These are phyloP conservation scores for Batillaria attramentaria DNA, from an alignment of 1,140 invertebrate genomes.

Conservation along the genomic window DNA sequence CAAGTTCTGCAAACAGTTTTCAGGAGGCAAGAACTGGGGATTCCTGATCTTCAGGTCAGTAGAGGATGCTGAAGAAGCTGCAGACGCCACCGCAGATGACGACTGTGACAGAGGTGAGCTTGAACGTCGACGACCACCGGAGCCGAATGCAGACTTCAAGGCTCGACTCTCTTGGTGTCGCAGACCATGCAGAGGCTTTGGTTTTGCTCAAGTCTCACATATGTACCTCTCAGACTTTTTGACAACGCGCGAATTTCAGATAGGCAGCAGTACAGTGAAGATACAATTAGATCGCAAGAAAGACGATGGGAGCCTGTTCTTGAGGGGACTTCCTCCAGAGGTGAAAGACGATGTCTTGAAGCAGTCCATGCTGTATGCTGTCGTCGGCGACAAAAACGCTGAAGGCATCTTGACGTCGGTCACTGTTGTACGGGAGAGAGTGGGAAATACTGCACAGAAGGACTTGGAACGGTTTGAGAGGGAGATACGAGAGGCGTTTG, in stretches of 20 bases:
- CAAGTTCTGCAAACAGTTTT: slow-evolving; percentile 21
- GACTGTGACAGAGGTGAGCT: slow-evolving; percentile 18
- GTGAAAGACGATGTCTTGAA: background rate
- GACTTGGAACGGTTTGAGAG: background rate
- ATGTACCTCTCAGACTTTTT: slow-evolving; percentile 14
- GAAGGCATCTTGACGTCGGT: background rate
- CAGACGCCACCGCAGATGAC: slow-evolving; percentile 29
- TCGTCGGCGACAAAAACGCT: background rate
- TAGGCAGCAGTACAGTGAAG: no score
- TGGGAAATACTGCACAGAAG: no score
- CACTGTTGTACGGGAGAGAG: background rate
- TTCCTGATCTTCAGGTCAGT: slow-evolving; percentile 46
- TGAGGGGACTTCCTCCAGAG: background rate
- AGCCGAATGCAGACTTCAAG: slow-evolving; percentile 40
- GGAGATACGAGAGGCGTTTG: background rate
- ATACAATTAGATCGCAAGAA: no score
- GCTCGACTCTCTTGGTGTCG: slow-evolving; percentile 54
- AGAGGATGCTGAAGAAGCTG: slow-evolving; percentile 47
- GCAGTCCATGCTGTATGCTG: background rate
- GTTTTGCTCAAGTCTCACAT: slow-evolving; percentile 35
- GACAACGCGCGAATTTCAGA: no score
- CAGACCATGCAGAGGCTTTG: slow-evolving; percentile 45
- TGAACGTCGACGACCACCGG: slow-evolving; percentile 2
- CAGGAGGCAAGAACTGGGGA: slow-evolving; percentile 45
- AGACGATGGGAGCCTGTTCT: background rate